A percentile compares a stretch with the other conserved stretches of the same genome.
phyloP scores from a whole-genome alignment of 2,113 vertebrate genomes.

The Pelusios castaneus region DNA sequence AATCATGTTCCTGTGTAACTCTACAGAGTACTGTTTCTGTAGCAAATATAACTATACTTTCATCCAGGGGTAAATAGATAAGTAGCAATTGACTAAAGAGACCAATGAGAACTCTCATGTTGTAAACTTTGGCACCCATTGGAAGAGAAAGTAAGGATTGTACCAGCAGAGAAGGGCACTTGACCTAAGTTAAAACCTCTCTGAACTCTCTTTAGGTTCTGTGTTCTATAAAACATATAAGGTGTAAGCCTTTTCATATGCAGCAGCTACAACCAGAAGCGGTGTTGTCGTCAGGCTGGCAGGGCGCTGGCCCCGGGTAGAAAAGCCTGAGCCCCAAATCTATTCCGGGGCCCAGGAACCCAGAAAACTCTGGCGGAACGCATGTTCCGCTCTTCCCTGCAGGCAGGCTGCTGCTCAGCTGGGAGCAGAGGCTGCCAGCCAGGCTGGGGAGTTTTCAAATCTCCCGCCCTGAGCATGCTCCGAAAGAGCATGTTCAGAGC shows the following conservation, averaged over 20 bases:
- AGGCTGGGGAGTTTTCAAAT: no score
- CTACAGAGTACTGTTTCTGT: neutral
- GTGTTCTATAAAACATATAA: neutral
- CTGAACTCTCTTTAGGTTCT: neutral
- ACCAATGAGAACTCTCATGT: neutral
- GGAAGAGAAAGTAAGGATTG: constrained; percentile 15
- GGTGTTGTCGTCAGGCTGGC: no score
- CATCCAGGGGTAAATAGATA: constrained; percentile 44
- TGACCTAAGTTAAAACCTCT: neutral
- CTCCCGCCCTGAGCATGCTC: no score
- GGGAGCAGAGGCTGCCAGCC: no score
- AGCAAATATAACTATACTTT: constrained; percentile 55
- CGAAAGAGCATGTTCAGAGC: no score
- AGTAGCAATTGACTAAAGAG: constrained; percentile 44
- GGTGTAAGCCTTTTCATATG: neutral
- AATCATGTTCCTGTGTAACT: no score
- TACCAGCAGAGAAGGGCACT: neutral
- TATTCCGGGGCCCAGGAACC: no score
- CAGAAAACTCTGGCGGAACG: no score
- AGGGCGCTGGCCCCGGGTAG: no score
- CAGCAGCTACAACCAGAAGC: neutral
- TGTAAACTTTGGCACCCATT: neutral
- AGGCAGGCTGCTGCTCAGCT: no score
- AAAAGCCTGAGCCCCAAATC: no score
- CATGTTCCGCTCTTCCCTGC: no score